Conservation (phyloP, 92 coral and sea anemone species). For the Epizoanthus rinbou region DNA sequence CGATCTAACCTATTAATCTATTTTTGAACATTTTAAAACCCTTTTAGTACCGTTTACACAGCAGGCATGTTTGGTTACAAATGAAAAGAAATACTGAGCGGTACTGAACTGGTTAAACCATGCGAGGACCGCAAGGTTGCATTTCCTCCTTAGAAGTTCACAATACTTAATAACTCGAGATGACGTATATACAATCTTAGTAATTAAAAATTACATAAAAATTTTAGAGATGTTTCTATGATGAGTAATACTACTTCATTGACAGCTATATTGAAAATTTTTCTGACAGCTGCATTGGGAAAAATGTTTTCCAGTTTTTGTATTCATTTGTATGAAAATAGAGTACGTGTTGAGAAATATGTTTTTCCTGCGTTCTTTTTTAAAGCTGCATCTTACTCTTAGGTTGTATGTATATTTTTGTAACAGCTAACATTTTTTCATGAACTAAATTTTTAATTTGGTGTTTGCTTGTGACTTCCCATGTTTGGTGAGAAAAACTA, state of each 20-base stretch:
- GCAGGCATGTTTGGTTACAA: constrained; percentile 2
- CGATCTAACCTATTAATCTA: neutral
- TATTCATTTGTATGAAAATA: too few species aligned
- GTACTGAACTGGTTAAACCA: neutral
- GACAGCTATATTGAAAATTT: neutral
- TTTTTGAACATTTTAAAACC: neutral
- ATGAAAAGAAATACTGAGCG: neutral
- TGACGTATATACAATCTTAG: neutral
- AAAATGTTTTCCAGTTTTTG: neutral
- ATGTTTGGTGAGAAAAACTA: neutral
- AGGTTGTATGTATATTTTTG: neutral
- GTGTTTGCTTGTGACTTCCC: neutral
- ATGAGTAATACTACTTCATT: neutral
- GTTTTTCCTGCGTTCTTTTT: neutral
- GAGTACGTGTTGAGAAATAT: neutral
- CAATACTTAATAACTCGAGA: neutral
- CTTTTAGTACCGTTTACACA: neutral
- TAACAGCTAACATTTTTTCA: neutral
- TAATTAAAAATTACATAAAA: neutral
- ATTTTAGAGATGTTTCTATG: neutral
- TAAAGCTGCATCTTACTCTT: neutral
- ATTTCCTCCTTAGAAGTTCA: neutral
- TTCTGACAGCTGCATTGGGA: neutral
- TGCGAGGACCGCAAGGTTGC: neutral
- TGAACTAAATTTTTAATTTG: too few species aligned